Conservation (phyloP, 2,888 invertebrate genomes). For the Arctia plantaginis region DNA sequence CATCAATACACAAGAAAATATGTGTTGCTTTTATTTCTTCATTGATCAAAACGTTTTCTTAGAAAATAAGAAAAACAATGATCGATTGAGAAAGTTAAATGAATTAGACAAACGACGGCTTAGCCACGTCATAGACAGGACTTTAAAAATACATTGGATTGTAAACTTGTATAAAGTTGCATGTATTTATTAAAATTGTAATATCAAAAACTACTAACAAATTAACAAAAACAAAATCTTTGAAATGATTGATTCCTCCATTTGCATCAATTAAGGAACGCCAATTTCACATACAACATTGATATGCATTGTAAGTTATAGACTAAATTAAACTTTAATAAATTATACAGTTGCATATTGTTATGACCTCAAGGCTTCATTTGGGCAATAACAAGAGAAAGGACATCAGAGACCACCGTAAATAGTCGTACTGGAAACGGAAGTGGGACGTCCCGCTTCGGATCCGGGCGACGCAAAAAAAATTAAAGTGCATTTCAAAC, state of each 20-base stretch:
- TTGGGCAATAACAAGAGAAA: conserved; percentile 32
- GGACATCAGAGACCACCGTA: conserved; percentile 36
- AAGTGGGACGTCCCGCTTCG: conserved; percentile 38
- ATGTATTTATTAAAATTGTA: too few species aligned
- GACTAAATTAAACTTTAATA: too few species aligned
- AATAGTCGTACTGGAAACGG: conserved; percentile 46
- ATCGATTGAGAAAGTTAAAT: background rate
- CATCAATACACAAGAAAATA: background rate
- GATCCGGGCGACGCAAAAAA: conserved; percentile 37
- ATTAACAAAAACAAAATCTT: too few species aligned
- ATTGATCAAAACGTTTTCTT: background rate
- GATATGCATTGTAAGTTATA: too few species aligned
- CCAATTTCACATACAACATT: too few species aligned
- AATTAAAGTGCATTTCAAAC: conserved; percentile 46
- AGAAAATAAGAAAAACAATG: background rate
- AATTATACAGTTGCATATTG: too few species aligned
- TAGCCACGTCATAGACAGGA: background rate
- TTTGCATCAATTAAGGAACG: too few species aligned
- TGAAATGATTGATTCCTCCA: too few species aligned
- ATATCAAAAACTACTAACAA: too few species aligned
- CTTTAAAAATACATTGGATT: background rate
- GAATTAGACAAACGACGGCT: background rate
- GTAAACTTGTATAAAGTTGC: too few species aligned
- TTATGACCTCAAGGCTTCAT: background rate
- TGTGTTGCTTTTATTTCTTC: background rate